These are phyloP conservation scores for Rhea pennata DNA, from an alignment of 2,113 vertebrate species.

Conservation along the genomic window DNA sequence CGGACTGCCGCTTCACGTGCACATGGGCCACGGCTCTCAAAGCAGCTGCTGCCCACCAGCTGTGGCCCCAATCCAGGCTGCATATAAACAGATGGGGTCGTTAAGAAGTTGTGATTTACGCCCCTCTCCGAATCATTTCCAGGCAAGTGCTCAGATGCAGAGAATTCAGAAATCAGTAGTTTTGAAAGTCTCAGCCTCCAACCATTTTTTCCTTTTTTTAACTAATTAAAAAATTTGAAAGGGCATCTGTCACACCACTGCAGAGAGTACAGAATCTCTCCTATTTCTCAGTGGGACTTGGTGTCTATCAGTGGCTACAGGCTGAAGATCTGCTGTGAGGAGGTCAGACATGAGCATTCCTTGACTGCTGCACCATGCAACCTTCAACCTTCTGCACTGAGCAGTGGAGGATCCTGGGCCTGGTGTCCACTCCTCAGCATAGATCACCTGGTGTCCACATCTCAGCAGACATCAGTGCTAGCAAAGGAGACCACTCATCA, in stretches of 20 bases:
- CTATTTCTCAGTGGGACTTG: background rate
- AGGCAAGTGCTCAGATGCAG: background rate
- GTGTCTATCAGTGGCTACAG: background rate
- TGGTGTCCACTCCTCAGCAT: background rate
- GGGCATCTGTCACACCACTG: background rate
- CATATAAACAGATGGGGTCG: background rate
- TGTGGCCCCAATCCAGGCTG: background rate
- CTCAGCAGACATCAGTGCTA: rapidly evolving
- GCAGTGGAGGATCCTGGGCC: background rate
- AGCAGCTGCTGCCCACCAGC: background rate
- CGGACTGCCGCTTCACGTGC: background rate
- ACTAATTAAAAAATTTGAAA: background rate
- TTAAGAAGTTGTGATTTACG: background rate
- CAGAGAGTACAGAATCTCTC: background rate
- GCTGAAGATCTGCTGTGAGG: background rate
- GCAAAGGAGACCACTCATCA: rapidly evolving
- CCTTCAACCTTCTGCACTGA: background rate
- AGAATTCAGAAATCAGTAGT: background rate
- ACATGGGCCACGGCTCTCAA: background rate
- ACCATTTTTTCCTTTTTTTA: background rate
- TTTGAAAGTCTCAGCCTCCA: background rate
- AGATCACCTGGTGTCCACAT: rapidly evolving
- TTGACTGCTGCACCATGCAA: background rate
- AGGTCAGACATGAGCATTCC: background rate
- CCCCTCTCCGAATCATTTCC: background rate